A percentile compares a stretch with the other conserved stretches of the same genome.
phyloP scores from a whole-genome alignment of 2,888 invertebrate genomes.

The Parochlus steinenii region DNA sequence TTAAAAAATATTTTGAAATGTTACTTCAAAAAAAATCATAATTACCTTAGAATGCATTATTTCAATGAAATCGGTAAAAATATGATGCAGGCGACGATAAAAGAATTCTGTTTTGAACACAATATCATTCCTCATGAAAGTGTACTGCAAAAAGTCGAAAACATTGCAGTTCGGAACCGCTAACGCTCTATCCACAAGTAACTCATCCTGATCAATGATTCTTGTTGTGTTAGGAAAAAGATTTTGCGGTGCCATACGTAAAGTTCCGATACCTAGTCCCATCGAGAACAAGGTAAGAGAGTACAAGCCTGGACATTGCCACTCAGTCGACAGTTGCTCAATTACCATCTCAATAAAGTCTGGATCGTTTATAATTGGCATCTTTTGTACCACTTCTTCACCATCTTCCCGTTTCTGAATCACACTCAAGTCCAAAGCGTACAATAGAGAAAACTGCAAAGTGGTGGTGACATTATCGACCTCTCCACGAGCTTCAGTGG shows the following conservation, averaged over 20 bases:
- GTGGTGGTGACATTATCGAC: constrained; percentile 65
- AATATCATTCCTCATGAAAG: constrained; percentile 49
- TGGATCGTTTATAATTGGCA: constrained; percentile 44
- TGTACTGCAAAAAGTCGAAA: constrained; percentile 61
- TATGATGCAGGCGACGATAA: constrained; percentile 60
- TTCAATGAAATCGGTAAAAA: constrained; percentile 83
- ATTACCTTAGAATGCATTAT: constrained; percentile 66
- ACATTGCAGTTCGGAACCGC: constrained; percentile 59
- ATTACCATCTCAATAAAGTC: constrained; percentile 27
- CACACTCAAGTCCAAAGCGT: constrained; percentile 67
- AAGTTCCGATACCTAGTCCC: constrained; percentile 46
- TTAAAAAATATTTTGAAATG: neutral
- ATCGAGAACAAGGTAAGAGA: constrained; percentile 51
- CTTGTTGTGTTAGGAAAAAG: constrained; percentile 35
- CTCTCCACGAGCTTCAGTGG: constrained; percentile 46
- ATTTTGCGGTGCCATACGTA: constrained; percentile 39
- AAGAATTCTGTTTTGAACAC: constrained; percentile 67
- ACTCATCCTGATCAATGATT: constrained; percentile 56
- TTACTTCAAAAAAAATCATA: neutral
- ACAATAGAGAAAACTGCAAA: constrained; percentile 66
- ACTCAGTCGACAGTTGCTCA: constrained; percentile 21
- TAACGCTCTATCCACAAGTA: constrained; percentile 61
- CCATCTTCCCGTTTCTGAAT: constrained; percentile 60
- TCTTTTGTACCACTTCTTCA: constrained; percentile 48
- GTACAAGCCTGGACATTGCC: constrained; percentile 38